Conservation (phyloP, 2,888 invertebrate species). For the Falcaria lacertinaria region DNA sequence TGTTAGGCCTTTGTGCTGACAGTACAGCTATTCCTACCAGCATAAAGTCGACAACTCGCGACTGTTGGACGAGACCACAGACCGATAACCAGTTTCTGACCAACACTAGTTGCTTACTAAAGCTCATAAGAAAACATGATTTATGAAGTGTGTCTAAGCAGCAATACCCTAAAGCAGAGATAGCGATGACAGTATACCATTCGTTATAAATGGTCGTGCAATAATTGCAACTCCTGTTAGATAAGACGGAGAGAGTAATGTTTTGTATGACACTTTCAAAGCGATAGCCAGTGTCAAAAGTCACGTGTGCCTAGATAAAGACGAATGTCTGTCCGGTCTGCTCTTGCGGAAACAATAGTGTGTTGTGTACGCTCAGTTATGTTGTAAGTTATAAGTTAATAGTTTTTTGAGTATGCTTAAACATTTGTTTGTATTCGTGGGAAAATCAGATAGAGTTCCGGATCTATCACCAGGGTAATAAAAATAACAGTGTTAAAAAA, state of each 20-base stretch:
- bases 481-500: too few relatives aligned
- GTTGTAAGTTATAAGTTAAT: background rate
- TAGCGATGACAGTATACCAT: slow-evolving; percentile 19
- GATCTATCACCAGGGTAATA: too few relatives aligned
- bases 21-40: too few relatives aligned
- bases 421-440: too few relatives aligned
- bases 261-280: slow-evolving; percentile 55
- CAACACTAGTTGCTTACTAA: background rate
- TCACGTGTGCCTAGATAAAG: slow-evolving; percentile 37
- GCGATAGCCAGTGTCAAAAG: slow-evolving; percentile 53
- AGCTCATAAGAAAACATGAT: background rate
- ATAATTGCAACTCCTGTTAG: slow-evolving; percentile 43
- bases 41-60: too few relatives aligned
- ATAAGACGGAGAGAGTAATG: slow-evolving; percentile 40
- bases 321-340: slow-evolving; percentile 31
- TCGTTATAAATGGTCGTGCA: slow-evolving; percentile 31
- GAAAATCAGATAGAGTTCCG: too few relatives aligned
- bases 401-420: too few relatives aligned
- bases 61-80: too few relatives aligned
- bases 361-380: background rate
- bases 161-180: slow-evolving; percentile 3
- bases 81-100: too few relatives aligned
- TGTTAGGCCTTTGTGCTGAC: too few relatives aligned
- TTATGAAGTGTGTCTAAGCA: background rate
- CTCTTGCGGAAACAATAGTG: slow-evolving; percentile 23